These are phyloP conservation scores for Linnaemya tessellans DNA, from an alignment of 2,888 invertebrate species.

Conservation along the genomic window DNA sequence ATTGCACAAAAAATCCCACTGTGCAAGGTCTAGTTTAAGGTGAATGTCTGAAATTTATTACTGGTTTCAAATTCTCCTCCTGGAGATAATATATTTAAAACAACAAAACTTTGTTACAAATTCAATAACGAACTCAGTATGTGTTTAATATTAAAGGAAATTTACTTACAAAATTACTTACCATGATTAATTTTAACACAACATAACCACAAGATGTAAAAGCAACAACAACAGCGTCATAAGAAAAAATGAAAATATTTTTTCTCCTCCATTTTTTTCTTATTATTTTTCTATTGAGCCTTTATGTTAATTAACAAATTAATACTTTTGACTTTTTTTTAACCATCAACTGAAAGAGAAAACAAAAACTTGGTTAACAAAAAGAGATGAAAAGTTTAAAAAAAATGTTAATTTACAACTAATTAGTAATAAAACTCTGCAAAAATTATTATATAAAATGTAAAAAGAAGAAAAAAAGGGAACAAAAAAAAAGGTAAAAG, in stretches of 20 bases:
- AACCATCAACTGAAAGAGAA: not conserved
- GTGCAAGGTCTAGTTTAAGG: no score
- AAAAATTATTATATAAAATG: not conserved
- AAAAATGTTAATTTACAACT: conserved; percentile 68
- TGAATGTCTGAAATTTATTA: no score
- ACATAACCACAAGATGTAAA: conserved; percentile 58
- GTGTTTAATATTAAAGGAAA: not conserved
- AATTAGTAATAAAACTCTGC: conserved; percentile 53
- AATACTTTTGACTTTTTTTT: conserved; percentile 60
- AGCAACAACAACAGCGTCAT: conserved; percentile 9
- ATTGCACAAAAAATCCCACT: no score
- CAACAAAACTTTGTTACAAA: not conserved
- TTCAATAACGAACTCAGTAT: not conserved
- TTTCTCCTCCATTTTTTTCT: not conserved
- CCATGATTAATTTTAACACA: conserved; percentile 70
- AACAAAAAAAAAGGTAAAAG: not conserved
- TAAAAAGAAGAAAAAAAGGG: conserved; percentile 1
- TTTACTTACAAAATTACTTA: conserved; percentile 45
- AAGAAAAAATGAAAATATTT: conserved; percentile 27
- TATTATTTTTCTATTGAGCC: conserved; percentile 33
- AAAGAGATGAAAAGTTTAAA: conserved; percentile 64
- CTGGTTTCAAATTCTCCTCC: no score
- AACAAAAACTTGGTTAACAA: conserved; percentile 16
- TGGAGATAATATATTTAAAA: not conserved
- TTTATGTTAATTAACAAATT: conserved; percentile 71